Evolutionary conservation across 2,797 vertebrate species (phyloP), one percentile per base, ranked within the genome.

Genomic region (Xenentodon cancila): DNA sequence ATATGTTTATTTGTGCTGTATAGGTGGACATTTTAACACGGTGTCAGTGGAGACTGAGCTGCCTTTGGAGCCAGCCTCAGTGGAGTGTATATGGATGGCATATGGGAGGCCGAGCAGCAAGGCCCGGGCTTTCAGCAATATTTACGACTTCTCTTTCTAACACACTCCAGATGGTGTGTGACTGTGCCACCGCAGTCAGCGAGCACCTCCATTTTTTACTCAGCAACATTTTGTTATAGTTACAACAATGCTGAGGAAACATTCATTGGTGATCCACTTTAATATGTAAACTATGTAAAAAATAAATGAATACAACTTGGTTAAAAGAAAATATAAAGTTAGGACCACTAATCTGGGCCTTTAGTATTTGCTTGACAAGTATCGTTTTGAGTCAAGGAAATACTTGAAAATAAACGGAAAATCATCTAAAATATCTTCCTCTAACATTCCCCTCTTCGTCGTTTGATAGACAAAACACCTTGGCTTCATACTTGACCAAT

Each of bases 151-250:
- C 85, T 88, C 90, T 92, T 89, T 92, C 87, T 94, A 95, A 95
- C 92, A 90, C 79, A 77, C 91, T 94, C 89, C 96, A 96, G 95
- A 96, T 96, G 95, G 93, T 86, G 94, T 76, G 84, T 90, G 89
- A 87, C 86, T 89, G 91, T 90, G 90, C 89, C 85, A 89, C 92
- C 87, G 67, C 87, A 92, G 90, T 83, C 92, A 88, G 90, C 71
- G 73, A 89, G 82, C 88, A 89, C 88, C 89, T 89, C 88, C 85
- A 22, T 92, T 92, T 80, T 92, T 89, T 5, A 92, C 91, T 93
- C 91, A 88, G 84, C 88, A 91, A 87, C 87, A 84, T 93, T 96
- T 94, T 94, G 90, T 94, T 91, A 88, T 92, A 93, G 94, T 95
- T 94, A 93, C 81, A 84, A 86, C 71, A 93, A 91, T 77, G 88